A percentile compares a stretch with the other conserved stretches of the same genome.
These are phyloP conservation scores for Tokudaia muenninki DNA, from an alignment of 2,797 vertebrate genomes.

Conservation along the genomic window DNA sequence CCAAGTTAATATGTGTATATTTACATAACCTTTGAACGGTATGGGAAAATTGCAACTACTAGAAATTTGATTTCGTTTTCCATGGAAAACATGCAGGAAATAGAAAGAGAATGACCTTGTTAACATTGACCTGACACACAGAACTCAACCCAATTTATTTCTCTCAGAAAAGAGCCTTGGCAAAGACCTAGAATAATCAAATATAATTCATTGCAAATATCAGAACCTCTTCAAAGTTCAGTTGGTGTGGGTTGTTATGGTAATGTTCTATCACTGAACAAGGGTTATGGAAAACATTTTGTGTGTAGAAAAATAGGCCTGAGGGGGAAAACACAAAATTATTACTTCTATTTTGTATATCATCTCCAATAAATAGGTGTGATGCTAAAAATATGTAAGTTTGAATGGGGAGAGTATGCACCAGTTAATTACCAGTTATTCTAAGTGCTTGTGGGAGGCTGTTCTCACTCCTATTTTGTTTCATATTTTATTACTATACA, in stretches of 20 bases:
- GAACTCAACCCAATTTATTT: conserved; percentile 5
- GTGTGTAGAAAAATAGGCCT: not conserved
- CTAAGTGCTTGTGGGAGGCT: not conserved
- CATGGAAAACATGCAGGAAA: not conserved
- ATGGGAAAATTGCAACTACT: not conserved
- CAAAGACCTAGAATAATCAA: not conserved
- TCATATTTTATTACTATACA: not conserved
- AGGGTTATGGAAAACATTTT: not conserved
- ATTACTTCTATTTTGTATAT: not conserved
- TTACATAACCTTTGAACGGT: not conserved
- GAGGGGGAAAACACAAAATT: not conserved
- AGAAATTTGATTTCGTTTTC: not conserved
- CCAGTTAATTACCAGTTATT: not conserved
- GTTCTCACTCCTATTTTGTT: not conserved
- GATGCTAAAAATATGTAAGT: not conserved
- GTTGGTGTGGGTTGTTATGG: not conserved
- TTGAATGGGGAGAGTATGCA: not conserved
- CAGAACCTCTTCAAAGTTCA: not conserved
- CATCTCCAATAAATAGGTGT: not conserved
- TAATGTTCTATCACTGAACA: not conserved
- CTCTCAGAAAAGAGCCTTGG: not conserved
- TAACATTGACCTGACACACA: not conserved
- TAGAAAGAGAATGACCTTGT: not conserved
- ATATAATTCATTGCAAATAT: not conserved
- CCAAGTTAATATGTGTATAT: not conserved